These are phyloP conservation scores for Leptura quadrifasciata DNA, from an alignment of 2,888 invertebrate genomes.

Conservation along the genomic window DNA sequence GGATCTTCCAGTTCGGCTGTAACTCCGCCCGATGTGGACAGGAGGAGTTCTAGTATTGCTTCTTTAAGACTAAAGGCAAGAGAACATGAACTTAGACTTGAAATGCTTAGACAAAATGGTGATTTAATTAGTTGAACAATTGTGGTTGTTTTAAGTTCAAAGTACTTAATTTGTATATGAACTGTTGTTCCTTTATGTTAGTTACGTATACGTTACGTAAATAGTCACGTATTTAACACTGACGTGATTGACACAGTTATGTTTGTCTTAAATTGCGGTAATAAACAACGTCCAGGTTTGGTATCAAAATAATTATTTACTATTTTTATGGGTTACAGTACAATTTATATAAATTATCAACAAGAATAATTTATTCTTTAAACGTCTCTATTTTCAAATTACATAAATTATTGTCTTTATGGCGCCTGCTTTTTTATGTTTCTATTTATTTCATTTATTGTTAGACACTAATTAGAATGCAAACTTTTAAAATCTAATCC, in stretches of 20 bases:
- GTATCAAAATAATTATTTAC: background rate
- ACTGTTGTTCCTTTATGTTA: conserved; percentile 2
- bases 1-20: conserved; percentile 72
- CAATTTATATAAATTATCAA: too few relatives aligned
- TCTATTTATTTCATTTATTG: too few relatives aligned
- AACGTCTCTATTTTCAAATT: too few relatives aligned
- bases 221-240: background rate
- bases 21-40: conserved; percentile 82
- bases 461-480: too few relatives aligned
- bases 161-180: conserved; percentile 15
- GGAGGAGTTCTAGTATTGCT: conserved; percentile 91
- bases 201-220: background rate
- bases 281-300: background rate
- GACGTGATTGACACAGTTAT: background rate
- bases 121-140: conserved; percentile 85
- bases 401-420: too few relatives aligned
- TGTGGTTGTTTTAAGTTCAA: conserved; percentile 11
- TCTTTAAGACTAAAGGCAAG: conserved; percentile 90
- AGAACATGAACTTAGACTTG: conserved; percentile 90
- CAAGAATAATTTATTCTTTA: too few relatives aligned
- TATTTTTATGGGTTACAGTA: too few relatives aligned
- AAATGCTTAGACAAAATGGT: conserved; percentile 86
- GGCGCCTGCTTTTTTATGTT: too few relatives aligned
- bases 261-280: background rate
- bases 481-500: too few relatives aligned